A percentile compares a stretch with the other conserved stretches of the same genome.
These are phyloP conservation scores for Holocentrus rufus DNA, from an alignment of 2,797 vertebrate species.

Conservation along the genomic window DNA sequence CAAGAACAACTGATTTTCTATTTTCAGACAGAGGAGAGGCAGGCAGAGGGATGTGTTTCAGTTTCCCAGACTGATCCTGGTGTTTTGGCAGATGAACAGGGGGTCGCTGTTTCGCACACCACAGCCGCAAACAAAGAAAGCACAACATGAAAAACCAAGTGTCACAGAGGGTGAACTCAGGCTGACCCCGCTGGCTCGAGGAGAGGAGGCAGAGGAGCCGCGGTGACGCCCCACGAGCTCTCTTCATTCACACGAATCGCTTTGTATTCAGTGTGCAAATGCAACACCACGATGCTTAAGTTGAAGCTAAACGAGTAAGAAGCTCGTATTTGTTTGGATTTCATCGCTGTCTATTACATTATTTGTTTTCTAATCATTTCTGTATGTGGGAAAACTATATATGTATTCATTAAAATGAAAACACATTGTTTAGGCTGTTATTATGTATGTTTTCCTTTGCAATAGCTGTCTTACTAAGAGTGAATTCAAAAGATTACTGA, in stretches of 20 bases:
- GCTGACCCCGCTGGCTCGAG: conserved; percentile 46
- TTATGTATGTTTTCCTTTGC: no score
- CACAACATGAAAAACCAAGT: conserved; percentile 59
- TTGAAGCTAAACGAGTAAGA: no score
- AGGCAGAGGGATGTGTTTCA: conserved; percentile 60
- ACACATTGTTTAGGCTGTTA: no score
- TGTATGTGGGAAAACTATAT: no score
- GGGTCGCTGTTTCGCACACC: conserved; percentile 72
- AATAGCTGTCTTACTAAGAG: no score
- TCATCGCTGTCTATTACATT: no score
- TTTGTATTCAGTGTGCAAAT: background rate
- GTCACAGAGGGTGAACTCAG: conserved; percentile 46
- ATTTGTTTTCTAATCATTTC: no score
- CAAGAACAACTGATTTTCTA: background rate
- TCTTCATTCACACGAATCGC: conserved; percentile 12
- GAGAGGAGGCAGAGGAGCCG: conserved; percentile 44
- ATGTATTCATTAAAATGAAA: no score
- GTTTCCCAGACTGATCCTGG: conserved; percentile 58
- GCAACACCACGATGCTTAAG: background rate
- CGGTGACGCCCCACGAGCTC: background rate
- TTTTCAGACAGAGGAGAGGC: conserved; percentile 20
- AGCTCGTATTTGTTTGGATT: no score
- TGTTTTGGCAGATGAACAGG: conserved; percentile 53
- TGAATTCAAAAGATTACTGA: no score
- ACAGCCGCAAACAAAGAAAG: conserved; percentile 58